Base-by-base conservation (phyloP, 2,797 vertebrate species). In the Propithecus deckenii region DNA sequence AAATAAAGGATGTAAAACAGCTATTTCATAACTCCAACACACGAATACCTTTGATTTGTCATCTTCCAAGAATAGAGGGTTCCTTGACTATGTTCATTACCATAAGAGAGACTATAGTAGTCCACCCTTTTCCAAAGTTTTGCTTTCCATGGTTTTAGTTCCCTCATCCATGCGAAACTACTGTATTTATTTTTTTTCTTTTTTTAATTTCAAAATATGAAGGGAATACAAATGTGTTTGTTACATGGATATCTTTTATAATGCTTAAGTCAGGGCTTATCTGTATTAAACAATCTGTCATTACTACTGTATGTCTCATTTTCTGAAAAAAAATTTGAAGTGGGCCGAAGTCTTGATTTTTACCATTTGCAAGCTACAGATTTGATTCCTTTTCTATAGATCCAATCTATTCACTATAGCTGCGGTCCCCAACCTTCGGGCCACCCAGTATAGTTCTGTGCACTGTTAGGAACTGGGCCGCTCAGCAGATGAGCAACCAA, bases 61-160 rank as follows among this genome's bases (percentile, higher is more conserved):
- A 57, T 71, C 75, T 72, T 97, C 96, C 84, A 48, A 92, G 85
- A 98, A 94, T 0, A 96, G 78, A 96, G 61, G 61, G 32, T 91
- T 96, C 72, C 93, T 48, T 50, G 89, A 71, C 61, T 94, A 94
- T 88, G 93, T 25, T 57, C 17, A 28, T 67, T 87, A 85, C 88
- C 91, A 32, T 90, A 95, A 95, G 10, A 93, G n/a, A 96, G 83
- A 93, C 59, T 71, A 35, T 8, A 35, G 12, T 15, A 55, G 50
- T 55, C 13, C n/a, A 10, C 10, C 14, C 7, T 55, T 38, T 55
- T 23, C 22, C 35, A 23, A 79, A 23, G 50, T 79, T 79, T 79
- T n/a, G 22, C 13, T 55, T 79, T 79, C n/a, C 50, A 38, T 38
- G 76, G 50, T 17, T 35, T 79, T 25, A 41, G 41, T 41, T 41